phyloP scores from a whole-genome alignment of 2,797 vertebrate species.

The Leuciscus waleckii region DNA sequence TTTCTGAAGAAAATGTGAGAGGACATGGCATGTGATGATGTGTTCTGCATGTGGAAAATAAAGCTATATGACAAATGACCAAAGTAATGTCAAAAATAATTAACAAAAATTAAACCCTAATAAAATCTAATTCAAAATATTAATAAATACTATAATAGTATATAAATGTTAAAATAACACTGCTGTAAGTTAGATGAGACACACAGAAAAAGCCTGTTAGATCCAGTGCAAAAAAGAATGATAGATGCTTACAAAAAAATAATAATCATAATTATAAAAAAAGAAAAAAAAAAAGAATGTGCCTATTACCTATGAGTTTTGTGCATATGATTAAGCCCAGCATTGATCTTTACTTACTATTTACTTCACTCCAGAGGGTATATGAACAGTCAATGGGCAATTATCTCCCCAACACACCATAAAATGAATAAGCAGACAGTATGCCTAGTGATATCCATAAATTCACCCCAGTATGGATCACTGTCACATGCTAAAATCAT shows the following conservation, averaged over 20 bases:
- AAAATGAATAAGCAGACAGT: slow-evolving; percentile 1
- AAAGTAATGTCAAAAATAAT: no score
- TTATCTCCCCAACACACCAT: slow-evolving; percentile 27
- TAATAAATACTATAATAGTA: not conserved
- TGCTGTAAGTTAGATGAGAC: not conserved
- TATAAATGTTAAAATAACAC: not conserved
- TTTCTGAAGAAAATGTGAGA: not conserved
- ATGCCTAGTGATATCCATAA: not conserved
- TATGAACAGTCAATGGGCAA: slow-evolving; percentile 15
- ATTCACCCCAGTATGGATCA: slow-evolving; percentile 27
- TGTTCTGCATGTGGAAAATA: not conserved
- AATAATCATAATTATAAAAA: not conserved
- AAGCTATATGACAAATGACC: not conserved
- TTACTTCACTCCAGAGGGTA: not conserved
- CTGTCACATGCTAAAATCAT: slow-evolving; percentile 29
- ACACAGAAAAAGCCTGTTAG: not conserved
- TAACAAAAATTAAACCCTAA: no score
- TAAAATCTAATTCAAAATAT: no score
- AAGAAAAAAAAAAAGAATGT: not conserved
- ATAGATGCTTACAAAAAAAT: not conserved
- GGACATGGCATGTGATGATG: not conserved
- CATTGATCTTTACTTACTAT: slow-evolving; percentile 24
- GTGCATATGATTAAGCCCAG: not conserved
- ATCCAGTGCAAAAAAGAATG: not conserved
- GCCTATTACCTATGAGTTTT: not conserved